A percentile compares a stretch with the other conserved stretches of the same genome.
Evolutionary conservation across 2,888 invertebrate genomes (phyloP).

Genomic region (Ormia ochracea): DNA sequence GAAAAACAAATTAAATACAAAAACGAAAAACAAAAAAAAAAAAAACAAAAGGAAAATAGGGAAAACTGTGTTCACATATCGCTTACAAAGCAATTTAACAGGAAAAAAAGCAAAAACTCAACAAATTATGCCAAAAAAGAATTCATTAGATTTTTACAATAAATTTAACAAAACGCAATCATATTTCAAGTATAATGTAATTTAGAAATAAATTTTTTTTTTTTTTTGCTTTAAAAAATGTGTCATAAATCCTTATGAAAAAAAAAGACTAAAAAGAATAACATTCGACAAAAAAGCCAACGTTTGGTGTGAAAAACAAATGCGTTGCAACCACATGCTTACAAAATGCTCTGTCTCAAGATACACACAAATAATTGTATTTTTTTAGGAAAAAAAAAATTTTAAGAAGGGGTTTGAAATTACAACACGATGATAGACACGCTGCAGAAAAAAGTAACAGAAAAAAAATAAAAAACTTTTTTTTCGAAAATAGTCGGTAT

Average conservation of each 20-base stretch:
- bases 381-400: constrained; percentile 19
- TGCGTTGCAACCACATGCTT: constrained; percentile 58
- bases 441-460: neutral
- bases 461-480: constrained; percentile 23
- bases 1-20: constrained; percentile 3
- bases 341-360: constrained; percentile 47
- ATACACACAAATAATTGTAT: too few relatives aligned
- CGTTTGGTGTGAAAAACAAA: constrained; percentile 49
- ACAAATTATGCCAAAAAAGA: constrained; percentile 16
- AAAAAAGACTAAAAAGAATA: neutral
- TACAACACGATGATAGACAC: constrained; percentile 42
- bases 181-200: constrained; percentile 53
- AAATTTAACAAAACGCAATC: constrained; percentile 55
- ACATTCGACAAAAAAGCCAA: neutral
- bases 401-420: constrained; percentile 51
- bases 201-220: constrained; percentile 39
- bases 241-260: constrained; percentile 44
- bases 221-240: constrained; percentile 38
- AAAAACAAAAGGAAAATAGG: constrained; percentile 29
- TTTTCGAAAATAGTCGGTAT: too few relatives aligned
- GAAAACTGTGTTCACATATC: constrained; percentile 51
- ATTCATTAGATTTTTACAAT: constrained; percentile 51
- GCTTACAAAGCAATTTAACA: constrained; percentile 54
- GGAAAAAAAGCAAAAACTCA: constrained; percentile 16
- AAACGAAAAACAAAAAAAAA: constrained; percentile 33